Base-by-base conservation (phyloP, 2,888 invertebrate species). In the Myopa testacea region DNA sequence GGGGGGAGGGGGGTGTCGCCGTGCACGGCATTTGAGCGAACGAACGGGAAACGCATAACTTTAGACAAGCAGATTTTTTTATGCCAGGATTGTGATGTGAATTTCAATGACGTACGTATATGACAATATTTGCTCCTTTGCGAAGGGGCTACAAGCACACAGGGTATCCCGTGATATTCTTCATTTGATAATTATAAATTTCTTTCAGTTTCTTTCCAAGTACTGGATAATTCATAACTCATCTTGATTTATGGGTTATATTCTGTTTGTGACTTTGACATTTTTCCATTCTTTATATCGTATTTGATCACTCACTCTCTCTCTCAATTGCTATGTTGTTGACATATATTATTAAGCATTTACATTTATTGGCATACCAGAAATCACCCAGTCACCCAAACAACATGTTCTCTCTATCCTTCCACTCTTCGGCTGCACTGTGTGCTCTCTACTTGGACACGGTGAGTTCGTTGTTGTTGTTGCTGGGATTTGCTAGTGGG, bases 31-130 rank as follows among this genome's bases (percentile, higher is more conserved):
- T 60, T 58, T 40, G 19, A 58, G 71, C 71, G 58, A 19, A 16
- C 71, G 60, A 71, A 71, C 58, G 52, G 74, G 63, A 52, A 65
- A 74, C 74, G 65, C 74, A 74, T 74, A 65, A 65, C 63, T 65
- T 74, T 65, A 65, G 50, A 40, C 12, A 16, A 37, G 55, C 37
- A 67, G 52, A 40, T 52, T 26, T 16, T 37, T 62, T 71, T 62
- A 58, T 62, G 70, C 63, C 55, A 19, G 73, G 67, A 67, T 67
- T 79, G 74, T 76, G 78, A 50, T 68, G 26, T 55, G 71, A 70
- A 78, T 80, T 71, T 50, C 19, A 78, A 77, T 78, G 80, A 78
- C 78, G 79, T 79, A 76, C 76, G 63, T 65, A 76, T 71, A 76
- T 71, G 67, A 65, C 37, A 55, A 71, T 77, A 65, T 71, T 37